Evolutionary conservation across 2,888 invertebrate species (phyloP), one percentile per base, ranked within the genome.

Genomic region (Azorinus chamasolen): DNA sequence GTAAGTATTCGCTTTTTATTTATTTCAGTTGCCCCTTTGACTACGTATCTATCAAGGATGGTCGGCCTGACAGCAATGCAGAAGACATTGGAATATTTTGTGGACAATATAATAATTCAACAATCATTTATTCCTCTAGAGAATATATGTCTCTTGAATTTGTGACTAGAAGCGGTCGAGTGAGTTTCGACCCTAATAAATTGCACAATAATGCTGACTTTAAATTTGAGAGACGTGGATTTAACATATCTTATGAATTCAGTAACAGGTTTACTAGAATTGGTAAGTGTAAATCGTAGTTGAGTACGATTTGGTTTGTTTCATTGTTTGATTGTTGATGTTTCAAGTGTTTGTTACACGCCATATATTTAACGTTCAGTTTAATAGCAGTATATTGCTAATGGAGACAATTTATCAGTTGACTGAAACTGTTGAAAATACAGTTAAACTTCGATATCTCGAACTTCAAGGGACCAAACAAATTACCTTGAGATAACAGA

Each of bases 191-290:
- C 58, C 79, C 82, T 57, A 79, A 83, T 51, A 79, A 85, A 10
- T 64, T 88, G 24, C 88, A 90, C 57, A 83, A 84, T 37, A 81
- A 83, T 16, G 90, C 88, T 2, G 90, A 91, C 66, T 88, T 85
- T 77, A 85, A 83, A 62, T 89, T 90, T 46, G 98, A 98, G 94
- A 98, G 99, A 94, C 96, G 98, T 93, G 99, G 99, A 93, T 99
- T 98, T 95, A 97, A 97, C 94, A 98, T 98, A 93, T 97, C 98
- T 94, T 99, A 97, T 95, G 98, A 98, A 95, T 99, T 99, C 95
- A 98, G 98, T 90, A 97, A 98, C 94, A 96, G 97, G 94, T 99
- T 98, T 95, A 99, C 99, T 94, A 97, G 98, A 95, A 95, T 99
- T 95, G 97, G 98, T 97, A 94, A 95, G 95, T 89, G 10, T 6